Evolutionary conservation across 2,797 vertebrate genomes (phyloP), one percentile per base, ranked within the genome.

Genomic region (Pyrrhura leucotis): DNA sequence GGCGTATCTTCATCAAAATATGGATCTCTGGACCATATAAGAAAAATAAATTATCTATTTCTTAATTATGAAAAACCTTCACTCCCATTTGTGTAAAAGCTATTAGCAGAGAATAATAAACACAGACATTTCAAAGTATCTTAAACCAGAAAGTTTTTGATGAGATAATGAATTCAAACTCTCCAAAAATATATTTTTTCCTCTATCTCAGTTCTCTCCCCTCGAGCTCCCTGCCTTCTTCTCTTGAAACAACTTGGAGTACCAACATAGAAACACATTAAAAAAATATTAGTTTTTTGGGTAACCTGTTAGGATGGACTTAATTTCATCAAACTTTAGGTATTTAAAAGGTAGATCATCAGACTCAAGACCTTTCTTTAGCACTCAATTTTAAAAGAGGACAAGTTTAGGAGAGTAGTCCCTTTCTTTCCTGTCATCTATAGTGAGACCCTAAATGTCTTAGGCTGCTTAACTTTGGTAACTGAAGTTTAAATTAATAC

Each of bases 241-340:
- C 39, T 67, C 69, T 39, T 59, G 21, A 73, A 84, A 73, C 13
- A 67, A 37, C 26, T 53, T 68, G 14, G 29, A 85, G 47, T 29
- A 73, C 7, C 39, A 69, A 5, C 7, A 23, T 6, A 65, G 7
- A 33, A 54, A 3, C 9, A 53, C 9, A 68, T 35, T 33, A 20
- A 29, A 75, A 61, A 53, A 15, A 7, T 1, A 11, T 4, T 2
- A 26, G 3, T 0, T 19, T 79, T 58, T 39, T 12, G 25, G 7
- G 14, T 78, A 86, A 72, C 9, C 5, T 81, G 28, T 51, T 48
- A 59, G 14, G 8, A 69, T 58, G 14, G 6, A 23, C 8, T 73
- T 58, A 1, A 53, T 74, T 88, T 80, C 16, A 65, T 25, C 26
- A 88, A 63, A 44, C 2, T 54, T 74, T 4, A 72, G 2, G 14